These are phyloP conservation scores for Thecophora atra DNA, from an alignment of 2,888 invertebrate species.

Conservation along the genomic window DNA sequence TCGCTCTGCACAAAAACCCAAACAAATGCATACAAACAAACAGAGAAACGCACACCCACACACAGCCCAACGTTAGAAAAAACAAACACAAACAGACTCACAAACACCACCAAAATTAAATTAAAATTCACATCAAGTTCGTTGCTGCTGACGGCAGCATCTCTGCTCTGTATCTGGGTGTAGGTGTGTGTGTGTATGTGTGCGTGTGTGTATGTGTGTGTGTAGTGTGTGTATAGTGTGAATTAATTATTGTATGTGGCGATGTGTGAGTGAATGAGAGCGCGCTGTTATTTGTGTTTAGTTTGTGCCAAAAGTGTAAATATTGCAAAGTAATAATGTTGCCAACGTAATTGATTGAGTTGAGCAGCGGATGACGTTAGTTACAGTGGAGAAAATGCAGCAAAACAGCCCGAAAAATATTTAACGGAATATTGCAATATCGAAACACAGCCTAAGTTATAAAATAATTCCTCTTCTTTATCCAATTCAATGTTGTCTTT, in stretches of 20 bases:
- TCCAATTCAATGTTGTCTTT: no score
- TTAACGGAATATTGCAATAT: no score
- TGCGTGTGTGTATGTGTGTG: constrained; percentile 1
- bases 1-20: no score
- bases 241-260: constrained; percentile 5
- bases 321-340: constrained; percentile 16
- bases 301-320: constrained; percentile 20
- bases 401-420: no score
- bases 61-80: constrained; percentile 40
- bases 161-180: background rate
- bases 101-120: constrained; percentile 61
- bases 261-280: background rate
- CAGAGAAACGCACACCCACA: constrained; percentile 44
- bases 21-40: no score
- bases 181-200: constrained; percentile 31
- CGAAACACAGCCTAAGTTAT: no score
- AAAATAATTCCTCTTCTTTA: no score
- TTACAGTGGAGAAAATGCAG: background rate
- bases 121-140: constrained; percentile 53
- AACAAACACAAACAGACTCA: constrained; percentile 42
- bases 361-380: background rate
- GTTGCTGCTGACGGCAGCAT: constrained; percentile 10
- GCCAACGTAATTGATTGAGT: constrained; percentile 16
- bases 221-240: constrained; percentile 11
- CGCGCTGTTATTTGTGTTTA: constrained; percentile 16